Evolutionary conservation across 30 jellyfish, hydroid and myxozoan species (phyloP), one percentile per base, ranked within the genome.

Genomic region (Calvadosia cruxmelitensis): DNA sequence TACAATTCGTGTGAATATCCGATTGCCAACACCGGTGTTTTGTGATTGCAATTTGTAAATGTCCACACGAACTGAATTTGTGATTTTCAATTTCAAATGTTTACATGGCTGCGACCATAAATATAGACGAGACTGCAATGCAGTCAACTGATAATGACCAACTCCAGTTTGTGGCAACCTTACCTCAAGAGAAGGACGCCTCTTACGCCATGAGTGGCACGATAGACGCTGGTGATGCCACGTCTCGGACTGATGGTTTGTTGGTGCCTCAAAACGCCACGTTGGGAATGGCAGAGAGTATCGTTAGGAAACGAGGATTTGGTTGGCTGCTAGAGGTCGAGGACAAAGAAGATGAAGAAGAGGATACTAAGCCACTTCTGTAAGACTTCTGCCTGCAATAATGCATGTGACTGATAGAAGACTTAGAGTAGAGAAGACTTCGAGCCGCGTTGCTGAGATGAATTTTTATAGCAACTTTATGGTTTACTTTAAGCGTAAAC

Each of bases 311-410:
- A 30, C 70, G 81, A 52, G 96, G 96, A 3, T 78, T 86, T 52
- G 86, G 94, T n/a, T 86, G 96, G 96, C 73, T 86, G 34, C 70
- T 86, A 1, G 96, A 86, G 53, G 79, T 86, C 2, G 96, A 86
- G 67, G 96, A 86, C 20, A 69, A 31, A 27, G 94, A 79, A 34
- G 94, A 86, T 33, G 92, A 78, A 27, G 86, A 84, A 36, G 66
- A 7, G 71, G 94, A 86, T 52, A 42, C 57, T 5, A 86, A 86
- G 50, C 96, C 96, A 20, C 64, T 86, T 61, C 49, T 86, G 96
- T 86, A 66, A 49, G 96, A n/a, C n/a, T n/a, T n/a, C n/a, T n/a
- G n/a, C n/a, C n/a, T n/a, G n/a, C n/a, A n/a, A n/a, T n/a, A n/a
- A n/a, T n/a, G n/a, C n/a, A n/a, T n/a, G n/a, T n/a, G n/a, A n/a